Evolutionary conservation across 2,113 vertebrate species (phyloP), one percentile per base, ranked within the genome.

Genomic region (Naja naja): DNA sequence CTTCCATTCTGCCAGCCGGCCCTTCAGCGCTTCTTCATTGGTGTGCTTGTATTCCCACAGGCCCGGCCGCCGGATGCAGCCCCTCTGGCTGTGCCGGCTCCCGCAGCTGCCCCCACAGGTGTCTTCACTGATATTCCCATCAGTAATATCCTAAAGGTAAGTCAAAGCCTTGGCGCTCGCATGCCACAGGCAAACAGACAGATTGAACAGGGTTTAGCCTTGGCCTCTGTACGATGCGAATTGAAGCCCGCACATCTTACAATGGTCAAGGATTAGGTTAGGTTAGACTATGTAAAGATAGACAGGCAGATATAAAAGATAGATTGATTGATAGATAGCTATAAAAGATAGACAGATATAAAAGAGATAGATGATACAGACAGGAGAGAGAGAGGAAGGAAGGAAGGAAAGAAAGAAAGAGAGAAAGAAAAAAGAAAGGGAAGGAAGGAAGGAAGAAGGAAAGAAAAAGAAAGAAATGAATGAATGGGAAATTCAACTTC

Each of bases 71-170:
- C 95, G 18, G 96, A 25, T 47, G 96, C 96, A 53, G 94, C 94
- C 89, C 96, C 97, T 39, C 69, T 93, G 34, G 89, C 97, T 87
- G 54, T 96, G 1, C 96, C 97, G 9, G 95, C n/a, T 69, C 60
- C 60, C 4, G 95, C 97, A 8, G 94, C 98, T 16, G 96, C 97
- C 47, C 98, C 98, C 8, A 95, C 97, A 14, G 99, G 99, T 27
- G 98, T 98, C 97, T 99, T 99, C 97, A 99, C 99, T 3, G 99
- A 99, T 95, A 96, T 99, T 97, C 99, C 99, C 0, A 96, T 99
- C 97, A 99, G 98, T 98, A 99, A 99, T 97, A 98, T 99, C 93
- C 98, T 99, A 90, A 98, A 97, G 97, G 99, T 99, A 96, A 98
- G 97, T n/a, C 45, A 64, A 0, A 6, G 45, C 22, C 4, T 11